Evolutionary conservation across 2,113 vertebrate genomes (phyloP), one percentile per base, ranked within the genome.

Genomic region (Heloderma charlesbogerti): DNA sequence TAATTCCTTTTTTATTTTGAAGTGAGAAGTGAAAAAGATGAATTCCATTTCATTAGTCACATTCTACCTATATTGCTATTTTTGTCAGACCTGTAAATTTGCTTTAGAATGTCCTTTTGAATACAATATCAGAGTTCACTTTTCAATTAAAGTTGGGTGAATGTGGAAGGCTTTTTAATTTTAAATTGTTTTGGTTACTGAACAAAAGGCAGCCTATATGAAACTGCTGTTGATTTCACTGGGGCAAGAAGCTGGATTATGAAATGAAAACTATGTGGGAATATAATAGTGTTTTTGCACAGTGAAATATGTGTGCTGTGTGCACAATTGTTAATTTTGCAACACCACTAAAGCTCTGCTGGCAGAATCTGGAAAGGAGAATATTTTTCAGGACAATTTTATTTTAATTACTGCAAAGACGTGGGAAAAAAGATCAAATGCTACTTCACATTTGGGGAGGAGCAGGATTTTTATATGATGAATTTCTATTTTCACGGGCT

Each of bases 371-470:
- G 57, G 5, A 87, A 66, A 0, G 88, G 88, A 79, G 37, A 93
- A 93, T 92, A 93, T 88, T 92, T 96, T 96, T 87, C 43, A 97
- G 31, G 90, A 93, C 72, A 94, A 81, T 95, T 96, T 94, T 91
- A 96, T 92, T 96, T 96, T 93, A 97, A 95, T 96, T 97, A 97
- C 95, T 91, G 85, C 92, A 92, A 94, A 97, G 96, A 96, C 86
- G 91, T 92, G 91, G 88, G 92, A 96, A 96, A 95, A 93, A 69
- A 96, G 94, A 95, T 94, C 95, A 96, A 93, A 96, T 95, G 94
- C 94, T 95, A 97, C 94, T 95, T 94, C 91, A 96, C 96, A 96
- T 95, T 97, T 97, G 94, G 96, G 87, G 89, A 94, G 79, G 66
- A 82, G 34, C 88, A 86, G 94, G 96, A 72, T 88, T 89, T 94